Evolutionary conservation across 2,888 invertebrate genomes (phyloP).

Genomic region (Uloborus plumipes): DNA sequence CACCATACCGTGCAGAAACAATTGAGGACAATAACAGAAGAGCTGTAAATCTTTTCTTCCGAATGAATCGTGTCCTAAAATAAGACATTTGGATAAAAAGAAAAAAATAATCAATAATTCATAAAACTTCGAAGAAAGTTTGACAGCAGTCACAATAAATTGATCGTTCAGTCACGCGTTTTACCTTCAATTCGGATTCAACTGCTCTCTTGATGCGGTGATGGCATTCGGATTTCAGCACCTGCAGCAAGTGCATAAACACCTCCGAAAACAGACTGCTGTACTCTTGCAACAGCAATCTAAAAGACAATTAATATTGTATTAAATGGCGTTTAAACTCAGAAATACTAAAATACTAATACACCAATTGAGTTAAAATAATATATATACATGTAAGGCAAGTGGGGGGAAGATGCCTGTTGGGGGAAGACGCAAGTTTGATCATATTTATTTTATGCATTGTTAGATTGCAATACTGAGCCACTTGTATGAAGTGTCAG

Average conservation of each 20-base stretch:
- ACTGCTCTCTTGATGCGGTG: conserved; percentile 48
- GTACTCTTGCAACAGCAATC: conserved; percentile 24
- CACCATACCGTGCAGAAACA: conserved; percentile 58
- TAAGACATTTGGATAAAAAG: background rate
- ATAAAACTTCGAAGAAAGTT: background rate
- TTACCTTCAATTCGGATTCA: conserved; percentile 34
- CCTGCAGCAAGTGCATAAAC: conserved; percentile 51
- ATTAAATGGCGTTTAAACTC: too few species aligned
- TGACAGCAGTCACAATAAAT: background rate
- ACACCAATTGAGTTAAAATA: too few species aligned
- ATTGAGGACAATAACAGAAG: conserved; percentile 52
- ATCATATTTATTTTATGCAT: too few species aligned
- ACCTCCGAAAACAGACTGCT: conserved; percentile 24
- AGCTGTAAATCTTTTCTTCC: conserved; percentile 46
- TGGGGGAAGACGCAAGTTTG: too few species aligned
- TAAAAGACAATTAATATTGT: too few species aligned
- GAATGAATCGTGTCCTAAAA: conserved; percentile 33
- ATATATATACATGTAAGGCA: too few species aligned
- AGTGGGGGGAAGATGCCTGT: too few species aligned
- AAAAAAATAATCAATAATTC: background rate
- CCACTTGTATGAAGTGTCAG: too few species aligned
- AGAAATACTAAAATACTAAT: too few species aligned
- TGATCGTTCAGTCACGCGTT: background rate
- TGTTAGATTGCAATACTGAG: too few species aligned
- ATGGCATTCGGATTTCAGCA: conserved; percentile 46